phyloP scores from a whole-genome alignment of 2,113 vertebrate genomes.

The Nycticryphes semicollaris region DNA sequence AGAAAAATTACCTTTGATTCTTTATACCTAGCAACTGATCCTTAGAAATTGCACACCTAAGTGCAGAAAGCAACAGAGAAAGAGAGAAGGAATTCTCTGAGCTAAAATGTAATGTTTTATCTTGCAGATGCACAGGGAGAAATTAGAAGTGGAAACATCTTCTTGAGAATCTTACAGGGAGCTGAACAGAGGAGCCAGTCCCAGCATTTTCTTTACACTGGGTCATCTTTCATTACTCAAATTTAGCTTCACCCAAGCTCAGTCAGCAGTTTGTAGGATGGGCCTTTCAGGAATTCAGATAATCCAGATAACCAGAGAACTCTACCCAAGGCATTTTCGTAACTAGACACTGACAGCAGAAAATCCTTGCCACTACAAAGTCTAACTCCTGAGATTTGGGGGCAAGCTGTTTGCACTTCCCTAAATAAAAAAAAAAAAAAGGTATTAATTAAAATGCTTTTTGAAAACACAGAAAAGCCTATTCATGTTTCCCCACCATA shows the following conservation, averaged over 20 bases:
- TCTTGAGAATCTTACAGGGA: background rate
- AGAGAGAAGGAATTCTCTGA: background rate
- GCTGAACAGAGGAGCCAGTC: background rate
- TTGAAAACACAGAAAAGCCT: background rate
- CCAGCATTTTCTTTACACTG: background rate
- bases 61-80: background rate
- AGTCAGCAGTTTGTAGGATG: constrained; percentile 7
- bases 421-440: background rate
- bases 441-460: background rate
- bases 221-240: background rate
- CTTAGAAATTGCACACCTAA: background rate
- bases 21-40: background rate
- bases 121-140: background rate
- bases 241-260: background rate
- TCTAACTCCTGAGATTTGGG: background rate
- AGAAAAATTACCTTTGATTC: background rate
- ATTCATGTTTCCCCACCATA: background rate
- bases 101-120: constrained; percentile 6
- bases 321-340: background rate
- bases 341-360: background rate
- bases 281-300: background rate
- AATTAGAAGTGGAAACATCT: background rate
- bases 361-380: constrained; percentile 8
- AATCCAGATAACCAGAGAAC: background rate
- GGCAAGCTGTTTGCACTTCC: background rate